Conservation (phyloP, 2,888 invertebrate species). For the Lasius platythorax region DNA sequence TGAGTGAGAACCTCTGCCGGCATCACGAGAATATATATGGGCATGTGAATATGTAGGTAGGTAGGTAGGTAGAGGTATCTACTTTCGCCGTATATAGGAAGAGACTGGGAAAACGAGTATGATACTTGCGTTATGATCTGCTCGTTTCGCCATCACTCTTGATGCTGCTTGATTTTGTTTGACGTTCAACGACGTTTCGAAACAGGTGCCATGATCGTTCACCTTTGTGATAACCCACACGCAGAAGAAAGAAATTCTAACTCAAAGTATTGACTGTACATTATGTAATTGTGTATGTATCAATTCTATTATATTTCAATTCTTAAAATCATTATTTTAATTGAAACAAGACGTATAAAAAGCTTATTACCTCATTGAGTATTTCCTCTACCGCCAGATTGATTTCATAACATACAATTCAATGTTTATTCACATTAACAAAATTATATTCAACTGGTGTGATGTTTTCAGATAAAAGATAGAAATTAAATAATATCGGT, state of each 20-base stretch:
- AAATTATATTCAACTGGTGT: neutral
- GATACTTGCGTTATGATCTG: conserved; percentile 45
- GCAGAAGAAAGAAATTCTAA: neutral
- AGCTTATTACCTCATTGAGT: neutral
- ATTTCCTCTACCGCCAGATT: neutral
- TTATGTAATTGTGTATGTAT: neutral
- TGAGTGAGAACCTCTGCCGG: conserved; percentile 49
- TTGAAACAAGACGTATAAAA: neutral
- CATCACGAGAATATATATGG: conserved; percentile 18
- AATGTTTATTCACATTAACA: conserved; percentile 17
- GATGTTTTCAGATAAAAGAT: conserved; percentile 17
- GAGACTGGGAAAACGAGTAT: conserved; percentile 39
- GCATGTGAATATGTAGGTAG: conserved; percentile 37
- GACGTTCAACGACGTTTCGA: neutral
- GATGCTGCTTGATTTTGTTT: conserved; percentile 22
- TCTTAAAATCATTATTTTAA: conserved; percentile 8
- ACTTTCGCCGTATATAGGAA: conserved; percentile 30
- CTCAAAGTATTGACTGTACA: neutral
- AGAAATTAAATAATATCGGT: neutral
- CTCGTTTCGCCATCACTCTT: conserved; percentile 25
- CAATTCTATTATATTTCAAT: neutral
- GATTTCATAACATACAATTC: neutral
- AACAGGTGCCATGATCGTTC: neutral
- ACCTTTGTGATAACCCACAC: neutral
- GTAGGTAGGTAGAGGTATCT: conserved; percentile 12